These are phyloP conservation scores for Drosophila mulleri DNA, from an alignment of 2,888 invertebrate genomes.

Conservation along the genomic window DNA sequence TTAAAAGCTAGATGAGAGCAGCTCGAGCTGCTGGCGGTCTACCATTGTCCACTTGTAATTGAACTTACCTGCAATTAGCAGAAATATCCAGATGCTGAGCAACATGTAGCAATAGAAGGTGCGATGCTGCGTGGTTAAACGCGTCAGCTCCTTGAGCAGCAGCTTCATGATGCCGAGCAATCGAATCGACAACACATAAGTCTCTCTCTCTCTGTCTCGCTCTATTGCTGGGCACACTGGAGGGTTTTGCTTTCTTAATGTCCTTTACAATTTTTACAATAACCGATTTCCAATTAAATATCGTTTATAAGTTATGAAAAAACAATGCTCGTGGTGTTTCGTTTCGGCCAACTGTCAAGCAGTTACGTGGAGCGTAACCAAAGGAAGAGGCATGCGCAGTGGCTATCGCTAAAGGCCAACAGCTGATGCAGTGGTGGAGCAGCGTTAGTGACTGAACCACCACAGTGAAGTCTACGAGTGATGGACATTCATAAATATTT, in stretches of 20 bases:
- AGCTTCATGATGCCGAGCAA: conserved; percentile 63
- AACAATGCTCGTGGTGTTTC: conserved; percentile 2
- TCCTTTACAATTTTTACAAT: background rate
- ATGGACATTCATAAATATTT: too few relatives aligned
- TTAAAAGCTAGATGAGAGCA: too few relatives aligned
- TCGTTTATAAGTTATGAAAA: conserved; percentile 5
- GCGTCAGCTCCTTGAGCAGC: conserved; percentile 87
- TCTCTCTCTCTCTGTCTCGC: background rate
- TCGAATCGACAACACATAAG: conserved; percentile 18
- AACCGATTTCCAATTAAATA: background rate
- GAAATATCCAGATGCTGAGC: conserved; percentile 92
- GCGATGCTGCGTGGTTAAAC: conserved; percentile 89
- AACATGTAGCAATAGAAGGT: conserved; percentile 93
- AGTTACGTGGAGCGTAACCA: conserved; percentile 66
- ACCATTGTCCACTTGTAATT: background rate
- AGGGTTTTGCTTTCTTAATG: conserved; percentile 10
- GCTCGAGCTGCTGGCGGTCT: too few relatives aligned
- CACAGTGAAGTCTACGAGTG: background rate
- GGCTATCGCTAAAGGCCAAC: conserved; percentile 6
- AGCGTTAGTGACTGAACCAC: background rate
- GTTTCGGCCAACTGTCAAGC: conserved; percentile 49
- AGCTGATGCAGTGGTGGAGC: conserved; percentile 41
- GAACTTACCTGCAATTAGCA: conserved; percentile 89
- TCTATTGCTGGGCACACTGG: conserved; percentile 30
- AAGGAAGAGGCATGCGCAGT: conserved; percentile 64